These are phyloP conservation scores for Rhynchopsitta pachyrhyncha DNA, from an alignment of 2,113 vertebrate species.

Conservation along the genomic window DNA sequence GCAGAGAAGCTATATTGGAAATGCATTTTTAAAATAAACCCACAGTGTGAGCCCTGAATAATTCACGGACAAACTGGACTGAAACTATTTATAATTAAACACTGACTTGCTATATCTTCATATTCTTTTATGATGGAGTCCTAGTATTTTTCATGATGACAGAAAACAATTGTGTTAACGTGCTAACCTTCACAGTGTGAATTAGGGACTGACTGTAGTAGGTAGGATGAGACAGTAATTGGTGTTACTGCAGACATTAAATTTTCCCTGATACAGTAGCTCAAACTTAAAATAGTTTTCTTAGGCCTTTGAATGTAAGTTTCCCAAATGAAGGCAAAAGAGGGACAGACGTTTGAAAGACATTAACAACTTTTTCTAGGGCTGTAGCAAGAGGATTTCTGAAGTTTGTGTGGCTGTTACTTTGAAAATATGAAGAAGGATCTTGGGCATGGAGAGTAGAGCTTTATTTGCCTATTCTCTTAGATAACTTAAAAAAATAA, in stretches of 20 bases:
- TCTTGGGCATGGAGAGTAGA: not conserved
- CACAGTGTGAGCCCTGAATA: not conserved
- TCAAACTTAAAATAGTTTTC: not conserved
- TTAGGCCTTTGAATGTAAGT: not conserved
- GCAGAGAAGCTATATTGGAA: not conserved
- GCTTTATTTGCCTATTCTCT: not conserved
- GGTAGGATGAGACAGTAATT: not conserved
- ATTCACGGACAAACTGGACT: not conserved
- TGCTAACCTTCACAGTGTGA: not conserved
- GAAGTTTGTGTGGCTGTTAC: not conserved
- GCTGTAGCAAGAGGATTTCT: not conserved
- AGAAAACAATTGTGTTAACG: not conserved
- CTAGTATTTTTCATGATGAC: not conserved
- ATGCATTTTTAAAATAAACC: not conserved
- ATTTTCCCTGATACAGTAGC: not conserved
- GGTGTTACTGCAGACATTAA: not conserved
- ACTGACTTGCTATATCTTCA: not conserved
- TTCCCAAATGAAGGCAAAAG: not conserved
- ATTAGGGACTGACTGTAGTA: not conserved
- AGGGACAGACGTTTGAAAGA: not conserved
- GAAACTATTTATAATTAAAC: not conserved
- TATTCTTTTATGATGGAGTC: not conserved
- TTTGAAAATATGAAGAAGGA: not conserved
- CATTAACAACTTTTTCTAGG: not conserved
- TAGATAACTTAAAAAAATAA: not conserved